Evolutionary conservation across 2,113 vertebrate species (phyloP).

Genomic region (Morone chrysops): DNA sequence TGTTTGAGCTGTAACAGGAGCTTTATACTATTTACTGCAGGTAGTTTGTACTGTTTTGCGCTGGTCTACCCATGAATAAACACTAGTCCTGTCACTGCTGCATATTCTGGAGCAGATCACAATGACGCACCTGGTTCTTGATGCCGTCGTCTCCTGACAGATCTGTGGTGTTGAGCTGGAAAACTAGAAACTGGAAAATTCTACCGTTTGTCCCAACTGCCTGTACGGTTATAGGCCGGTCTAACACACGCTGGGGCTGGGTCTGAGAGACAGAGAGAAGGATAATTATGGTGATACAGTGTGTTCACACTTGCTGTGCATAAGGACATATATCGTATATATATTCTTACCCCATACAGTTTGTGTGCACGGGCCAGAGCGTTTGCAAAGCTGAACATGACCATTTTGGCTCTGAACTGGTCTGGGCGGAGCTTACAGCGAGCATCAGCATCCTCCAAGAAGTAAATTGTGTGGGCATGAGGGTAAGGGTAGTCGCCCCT

Average conservation of each 20-base stretch:
- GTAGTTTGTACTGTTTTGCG: neutral
- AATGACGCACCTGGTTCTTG: slow-evolving; percentile 86
- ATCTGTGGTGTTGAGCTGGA: slow-evolving; percentile 93
- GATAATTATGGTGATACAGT: neutral
- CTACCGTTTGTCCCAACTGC: slow-evolving; percentile 88
- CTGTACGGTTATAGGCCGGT: slow-evolving; percentile 89
- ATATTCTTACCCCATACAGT: slow-evolving; percentile 85
- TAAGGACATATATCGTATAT: neutral
- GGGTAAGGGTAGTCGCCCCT: slow-evolving; percentile 83
- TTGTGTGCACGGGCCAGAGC: slow-evolving; percentile 87
- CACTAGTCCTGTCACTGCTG: neutral
- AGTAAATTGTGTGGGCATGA: slow-evolving; percentile 90
- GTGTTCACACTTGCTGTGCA: neutral
- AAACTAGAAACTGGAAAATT: slow-evolving; percentile 89
- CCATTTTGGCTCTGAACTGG: slow-evolving; percentile 89
- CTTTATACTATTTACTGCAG: neutral
- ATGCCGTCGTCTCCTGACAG: slow-evolving; percentile 83
- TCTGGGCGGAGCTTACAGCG: slow-evolving; percentile 80
- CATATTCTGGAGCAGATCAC: neutral
- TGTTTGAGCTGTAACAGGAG: neutral
- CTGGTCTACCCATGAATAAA: neutral
- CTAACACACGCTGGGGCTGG: slow-evolving; percentile 81
- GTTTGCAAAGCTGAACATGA: slow-evolving; percentile 91
- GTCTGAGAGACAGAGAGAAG: slow-evolving; percentile 68
- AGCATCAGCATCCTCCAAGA: slow-evolving; percentile 78